Percentiles rank a stretch among this genome's conserved stretches.
phyloP scores from a whole-genome alignment of 2,113 vertebrate genomes.

The Pituophis catenifer region DNA sequence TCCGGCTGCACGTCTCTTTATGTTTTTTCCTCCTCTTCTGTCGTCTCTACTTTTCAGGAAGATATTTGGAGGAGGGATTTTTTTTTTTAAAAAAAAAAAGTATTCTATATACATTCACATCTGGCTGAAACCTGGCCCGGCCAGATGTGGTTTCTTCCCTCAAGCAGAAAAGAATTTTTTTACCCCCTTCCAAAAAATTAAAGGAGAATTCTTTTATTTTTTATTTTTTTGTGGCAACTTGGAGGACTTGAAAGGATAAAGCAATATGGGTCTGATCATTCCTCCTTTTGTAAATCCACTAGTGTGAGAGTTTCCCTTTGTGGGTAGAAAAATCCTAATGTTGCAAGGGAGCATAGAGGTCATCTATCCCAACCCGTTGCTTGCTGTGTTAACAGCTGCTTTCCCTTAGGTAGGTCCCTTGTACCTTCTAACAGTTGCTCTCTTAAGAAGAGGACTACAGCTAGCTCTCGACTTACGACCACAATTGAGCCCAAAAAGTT shows the following conservation, averaged over 20 bases:
- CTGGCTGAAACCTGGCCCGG: constrained; percentile 57
- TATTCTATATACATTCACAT: constrained; percentile 28
- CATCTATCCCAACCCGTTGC: neutral
- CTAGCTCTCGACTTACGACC: neutral
- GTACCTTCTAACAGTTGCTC: neutral
- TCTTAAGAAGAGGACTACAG: neutral
- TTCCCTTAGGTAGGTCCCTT: neutral
- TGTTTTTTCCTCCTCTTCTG: neutral
- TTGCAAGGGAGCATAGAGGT: neutral
- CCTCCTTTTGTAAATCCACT: neutral
- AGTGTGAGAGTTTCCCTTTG: neutral
- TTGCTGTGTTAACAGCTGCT: neutral
- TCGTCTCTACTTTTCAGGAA: constrained; percentile 4
- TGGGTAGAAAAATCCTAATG: no score
- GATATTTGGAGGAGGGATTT: neutral
- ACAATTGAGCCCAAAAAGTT: neutral
- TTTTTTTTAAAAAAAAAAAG: no score
- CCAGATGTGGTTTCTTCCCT: constrained; percentile 45
- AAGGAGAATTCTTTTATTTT: neutral
- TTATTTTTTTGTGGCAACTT: constrained; percentile 40
- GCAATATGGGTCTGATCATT: constrained; percentile 48
- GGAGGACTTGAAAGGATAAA: constrained; percentile 57
- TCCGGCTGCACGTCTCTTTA: neutral
- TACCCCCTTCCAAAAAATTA: neutral
- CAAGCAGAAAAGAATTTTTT: constrained; percentile 24